Evolutionary conservation across 2,797 vertebrate species (phyloP).

Genomic region (Sarcoramphus papa): DNA sequence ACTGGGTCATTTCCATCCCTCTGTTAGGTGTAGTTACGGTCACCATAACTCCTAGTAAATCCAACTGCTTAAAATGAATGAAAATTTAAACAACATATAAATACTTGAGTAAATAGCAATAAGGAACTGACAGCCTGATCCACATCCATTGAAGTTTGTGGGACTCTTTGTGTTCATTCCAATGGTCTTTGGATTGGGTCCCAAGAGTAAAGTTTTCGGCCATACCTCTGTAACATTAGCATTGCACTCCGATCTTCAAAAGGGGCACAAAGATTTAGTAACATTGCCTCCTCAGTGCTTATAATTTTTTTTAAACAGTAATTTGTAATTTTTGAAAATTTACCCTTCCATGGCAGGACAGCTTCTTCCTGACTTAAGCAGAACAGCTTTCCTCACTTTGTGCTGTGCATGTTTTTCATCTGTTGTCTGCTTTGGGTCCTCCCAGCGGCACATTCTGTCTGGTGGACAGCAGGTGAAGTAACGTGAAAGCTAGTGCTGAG

Average conservation of each 20-base stretch:
- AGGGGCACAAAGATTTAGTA: neutral
- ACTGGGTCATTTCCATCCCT: conserved; percentile 16
- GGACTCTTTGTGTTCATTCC: neutral
- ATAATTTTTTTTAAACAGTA: neutral
- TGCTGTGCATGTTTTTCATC: neutral
- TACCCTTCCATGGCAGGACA: neutral
- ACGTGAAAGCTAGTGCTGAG: neutral
- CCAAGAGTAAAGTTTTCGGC: neutral
- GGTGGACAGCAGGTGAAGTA: neutral
- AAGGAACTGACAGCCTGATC: neutral
- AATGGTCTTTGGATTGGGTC: neutral
- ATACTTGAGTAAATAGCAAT: neutral
- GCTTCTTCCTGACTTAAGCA: neutral
- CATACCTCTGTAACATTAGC: neutral
- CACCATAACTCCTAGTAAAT: neutral
- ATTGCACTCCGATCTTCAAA: neutral
- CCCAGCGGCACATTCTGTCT: neutral
- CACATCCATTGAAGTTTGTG: neutral
- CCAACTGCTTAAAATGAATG: neutral
- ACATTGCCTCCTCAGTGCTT: neutral
- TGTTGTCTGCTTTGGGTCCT: neutral
- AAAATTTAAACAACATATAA: neutral
- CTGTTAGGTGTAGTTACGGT: neutral
- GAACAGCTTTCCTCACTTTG: neutral
- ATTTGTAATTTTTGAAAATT: neutral